phyloP scores from a whole-genome alignment of 2,888 invertebrate species.

The Pachydiplax longipennis region DNA sequence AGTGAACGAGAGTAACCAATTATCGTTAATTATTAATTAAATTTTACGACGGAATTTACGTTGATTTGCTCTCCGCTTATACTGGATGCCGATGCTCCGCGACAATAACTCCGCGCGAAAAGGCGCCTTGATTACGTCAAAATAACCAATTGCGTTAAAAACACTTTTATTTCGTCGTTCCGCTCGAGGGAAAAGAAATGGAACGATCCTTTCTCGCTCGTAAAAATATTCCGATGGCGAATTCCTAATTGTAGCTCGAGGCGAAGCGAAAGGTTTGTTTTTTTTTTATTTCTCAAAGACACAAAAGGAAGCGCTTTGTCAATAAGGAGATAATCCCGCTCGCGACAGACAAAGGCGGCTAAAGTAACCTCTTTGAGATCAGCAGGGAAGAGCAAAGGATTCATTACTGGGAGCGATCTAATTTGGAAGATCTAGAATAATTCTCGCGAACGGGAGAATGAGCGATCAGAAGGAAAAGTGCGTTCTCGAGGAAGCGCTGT shows the following conservation, averaged over 20 bases:
- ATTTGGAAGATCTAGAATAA: not conserved
- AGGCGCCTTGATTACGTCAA: not conserved
- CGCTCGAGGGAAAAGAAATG: not conserved
- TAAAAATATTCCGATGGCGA: not conserved
- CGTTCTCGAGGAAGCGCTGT: too few species aligned
- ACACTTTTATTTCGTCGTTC: not conserved
- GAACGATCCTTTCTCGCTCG: too few species aligned
- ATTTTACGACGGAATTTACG: not conserved
- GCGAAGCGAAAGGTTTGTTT: not conserved
- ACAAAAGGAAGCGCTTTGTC: not conserved
- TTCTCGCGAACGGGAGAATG: not conserved
- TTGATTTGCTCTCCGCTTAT: not conserved
- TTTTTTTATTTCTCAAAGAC: not conserved
- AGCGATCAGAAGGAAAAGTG: not conserved
- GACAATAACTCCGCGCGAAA: not conserved
- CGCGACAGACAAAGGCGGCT: not conserved
- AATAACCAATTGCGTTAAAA: not conserved
- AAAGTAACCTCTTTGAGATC: not conserved
- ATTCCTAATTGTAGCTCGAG: not conserved
- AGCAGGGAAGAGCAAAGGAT: not conserved
- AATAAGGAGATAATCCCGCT: not conserved
- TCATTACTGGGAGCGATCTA: not conserved
- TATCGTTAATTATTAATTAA: conserved; percentile 41
- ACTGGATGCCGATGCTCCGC: not conserved
- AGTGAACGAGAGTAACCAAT: conserved; percentile 18